Base-by-base conservation (phyloP, 2,797 vertebrate species). In the Liparis tanakae region DNA sequence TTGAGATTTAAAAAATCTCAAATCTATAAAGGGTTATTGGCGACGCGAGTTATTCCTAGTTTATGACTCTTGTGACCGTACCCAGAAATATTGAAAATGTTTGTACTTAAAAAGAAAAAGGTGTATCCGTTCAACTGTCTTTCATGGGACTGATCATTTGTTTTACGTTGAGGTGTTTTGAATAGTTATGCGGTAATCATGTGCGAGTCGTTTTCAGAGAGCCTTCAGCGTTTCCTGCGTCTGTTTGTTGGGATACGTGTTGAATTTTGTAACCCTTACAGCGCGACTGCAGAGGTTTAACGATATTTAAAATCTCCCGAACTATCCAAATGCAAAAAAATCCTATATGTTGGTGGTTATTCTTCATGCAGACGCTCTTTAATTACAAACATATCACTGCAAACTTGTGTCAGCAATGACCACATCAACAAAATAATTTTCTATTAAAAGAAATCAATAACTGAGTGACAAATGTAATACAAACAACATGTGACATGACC, bases 81-180 rank as follows among this genome's bases (percentile, higher is more conserved):
- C 64, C 80, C 59, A 73, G 14, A 72, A 8, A 55, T 39, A 10
- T 34, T 72, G 69, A 3, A 0, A 0, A 33, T 20, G 25, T 68
- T 68, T 69, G 22, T 71, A 30, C 12, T 37, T 44, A 30, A 30
- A 30, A 30, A 30, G 25, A 30, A 30, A 41, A 41, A 50, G 48
- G 48, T 71, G n/a, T 41, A 58, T 70, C 59, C 0, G 34, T 77
- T 60, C 22, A 59, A 73, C 53, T 22, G 18, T 72, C 10, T 34
- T 61, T 9, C 44, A 20, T 20, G 34, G 56, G 33, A 55, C 57
- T 14, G 17, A 34, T 62, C 1, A 25, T 44, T 53, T 20, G 6
- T 25, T 59, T 50, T 60, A 48, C 18, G 34, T 51, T 62, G 14
- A 15, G 1, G 30, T 62, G 54, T 59, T 73, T 76, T 67, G 12